Evolutionary conservation across 2,888 invertebrate genomes (phyloP), one percentile per base, ranked within the genome.

Genomic region (Acronicta psi): DNA sequence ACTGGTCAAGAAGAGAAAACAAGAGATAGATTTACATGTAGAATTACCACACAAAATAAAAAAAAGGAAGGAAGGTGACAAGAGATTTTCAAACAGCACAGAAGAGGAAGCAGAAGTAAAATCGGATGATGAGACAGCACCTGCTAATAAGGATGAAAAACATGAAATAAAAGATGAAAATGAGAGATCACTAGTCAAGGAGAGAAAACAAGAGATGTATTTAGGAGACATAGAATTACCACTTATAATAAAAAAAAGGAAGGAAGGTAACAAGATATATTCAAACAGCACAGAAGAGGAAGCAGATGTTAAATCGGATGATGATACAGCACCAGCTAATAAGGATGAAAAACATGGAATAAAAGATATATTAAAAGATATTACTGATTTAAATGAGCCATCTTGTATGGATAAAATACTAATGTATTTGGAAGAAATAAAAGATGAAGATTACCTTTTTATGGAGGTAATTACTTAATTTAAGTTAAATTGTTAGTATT

Each of bases 401-500:
- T 73, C 82, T 13, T 83, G 83, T 62, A 84, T 89, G 76, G 87
- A 87, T 63, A 85, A 78, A 77, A 75, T 92, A 52, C 56, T 85
- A 6, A 69, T 76, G 47, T 81, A 79, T 68, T 59, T 82, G 14
- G 85, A 88, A 44, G 66, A 85, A 73, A 64, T 90, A 11, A 72
- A 80, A 68, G 71, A 72, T 13, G 86, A 89, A 80, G 84, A 88
- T 57, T 84, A 88, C 2, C 62, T 81, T 14, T 92, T 86, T 58
- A 89, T 92, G 78, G 67, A 87, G 87, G 92, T 91, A 83, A 44
- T 49, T n/a, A 2, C 5, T 16, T 29, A 11, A 29, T 2, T 16
- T 1, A 41, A 20, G 6, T 17, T 29, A 2, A 10, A 29, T 29
- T 10, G 1, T 10, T 1, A 29, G 1, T 20, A 4, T 5, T 4